phyloP scores from a whole-genome alignment of 2,888 invertebrate species.

The Bibio marci region DNA sequence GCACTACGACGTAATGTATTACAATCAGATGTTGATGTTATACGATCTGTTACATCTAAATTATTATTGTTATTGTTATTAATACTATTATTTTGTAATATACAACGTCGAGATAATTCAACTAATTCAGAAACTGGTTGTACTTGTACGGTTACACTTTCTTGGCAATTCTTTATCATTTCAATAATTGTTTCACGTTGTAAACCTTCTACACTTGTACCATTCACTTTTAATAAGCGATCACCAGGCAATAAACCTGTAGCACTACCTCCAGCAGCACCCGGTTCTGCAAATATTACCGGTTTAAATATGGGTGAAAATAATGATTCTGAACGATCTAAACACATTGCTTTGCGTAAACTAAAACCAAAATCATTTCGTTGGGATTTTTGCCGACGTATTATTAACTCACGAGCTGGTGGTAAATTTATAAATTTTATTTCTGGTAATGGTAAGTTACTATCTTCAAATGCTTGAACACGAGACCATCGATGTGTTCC shows the following conservation, averaged over 20 bases:
- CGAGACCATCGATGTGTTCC: constrained; percentile 68
- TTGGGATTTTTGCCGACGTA: constrained; percentile 64
- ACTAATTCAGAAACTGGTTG: constrained; percentile 87
- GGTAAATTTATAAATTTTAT: constrained; percentile 51
- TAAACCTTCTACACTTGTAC: constrained; percentile 65
- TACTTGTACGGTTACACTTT: constrained; percentile 73
- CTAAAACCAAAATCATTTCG: constrained; percentile 90
- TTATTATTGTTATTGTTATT: constrained; percentile 2
- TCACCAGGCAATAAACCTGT: constrained; percentile 91
- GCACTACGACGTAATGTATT: constrained; percentile 74
- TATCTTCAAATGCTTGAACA: constrained; percentile 57
- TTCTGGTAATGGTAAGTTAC: constrained; percentile 52
- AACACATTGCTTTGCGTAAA: constrained; percentile 68
- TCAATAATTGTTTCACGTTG: constrained; percentile 85
- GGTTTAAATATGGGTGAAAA: constrained; percentile 29
- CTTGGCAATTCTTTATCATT: constrained; percentile 73
- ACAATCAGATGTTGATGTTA: constrained; percentile 24
- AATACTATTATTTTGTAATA: constrained; percentile 11
- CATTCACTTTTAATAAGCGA: constrained; percentile 80
- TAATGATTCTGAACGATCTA: constrained; percentile 40
- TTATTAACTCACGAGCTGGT: constrained; percentile 53
- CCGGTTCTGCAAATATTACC: constrained; percentile 84
- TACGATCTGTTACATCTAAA: constrained; percentile 9
- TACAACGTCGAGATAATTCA: constrained; percentile 66
- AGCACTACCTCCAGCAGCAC: constrained; percentile 53